A percentile compares a stretch with the other conserved stretches of the same genome.
Evolutionary conservation across 2,113 vertebrate genomes (phyloP).

Genomic region (Gobio gobio): DNA sequence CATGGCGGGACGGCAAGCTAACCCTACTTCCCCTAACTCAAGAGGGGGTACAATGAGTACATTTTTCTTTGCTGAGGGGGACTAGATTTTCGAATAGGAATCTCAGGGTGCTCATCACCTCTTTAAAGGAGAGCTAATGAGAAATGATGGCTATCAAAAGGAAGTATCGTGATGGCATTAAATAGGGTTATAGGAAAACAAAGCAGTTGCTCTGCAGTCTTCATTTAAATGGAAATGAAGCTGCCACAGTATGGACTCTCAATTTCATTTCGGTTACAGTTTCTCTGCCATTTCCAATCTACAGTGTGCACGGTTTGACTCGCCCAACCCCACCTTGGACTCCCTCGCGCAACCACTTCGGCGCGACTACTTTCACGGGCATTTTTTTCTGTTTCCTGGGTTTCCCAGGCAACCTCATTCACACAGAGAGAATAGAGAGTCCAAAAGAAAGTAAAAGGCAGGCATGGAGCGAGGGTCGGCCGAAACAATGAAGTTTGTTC

Average conservation of each 20-base stretch:
- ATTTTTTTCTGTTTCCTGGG: conserved; percentile 70
- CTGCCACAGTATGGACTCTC: conserved; percentile 68
- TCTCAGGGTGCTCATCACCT: conserved; percentile 72
- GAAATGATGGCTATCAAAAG: conserved; percentile 79
- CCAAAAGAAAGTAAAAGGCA: conserved; percentile 70
- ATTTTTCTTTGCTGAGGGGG: conserved; percentile 76
- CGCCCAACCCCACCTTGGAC: conserved; percentile 25
- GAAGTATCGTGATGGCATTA: conserved; percentile 77
- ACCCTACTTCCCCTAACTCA: conserved; percentile 71
- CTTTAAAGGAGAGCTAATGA: conserved; percentile 73
- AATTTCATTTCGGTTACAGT: conserved; percentile 69
- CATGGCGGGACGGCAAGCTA: conserved; percentile 58
- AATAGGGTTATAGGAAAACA: conserved; percentile 76
- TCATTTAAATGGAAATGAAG: conserved; percentile 81
- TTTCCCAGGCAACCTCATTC: conserved; percentile 78
- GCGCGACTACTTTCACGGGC: conserved; percentile 50
- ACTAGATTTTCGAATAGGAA: conserved; percentile 68
- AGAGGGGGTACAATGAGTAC: conserved; percentile 71
- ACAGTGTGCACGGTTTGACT: conserved; percentile 50
- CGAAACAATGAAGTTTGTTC: conserved; percentile 75
- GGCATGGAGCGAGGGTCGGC: conserved; percentile 69
- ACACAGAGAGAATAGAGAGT: conserved; percentile 65
- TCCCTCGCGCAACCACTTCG: conserved; percentile 33
- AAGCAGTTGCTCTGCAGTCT: conserved; percentile 66
- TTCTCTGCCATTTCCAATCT: conserved; percentile 53